Base-by-base conservation (phyloP, 2,888 invertebrate genomes). In the Mesorhabditis spiculigera region DNA sequence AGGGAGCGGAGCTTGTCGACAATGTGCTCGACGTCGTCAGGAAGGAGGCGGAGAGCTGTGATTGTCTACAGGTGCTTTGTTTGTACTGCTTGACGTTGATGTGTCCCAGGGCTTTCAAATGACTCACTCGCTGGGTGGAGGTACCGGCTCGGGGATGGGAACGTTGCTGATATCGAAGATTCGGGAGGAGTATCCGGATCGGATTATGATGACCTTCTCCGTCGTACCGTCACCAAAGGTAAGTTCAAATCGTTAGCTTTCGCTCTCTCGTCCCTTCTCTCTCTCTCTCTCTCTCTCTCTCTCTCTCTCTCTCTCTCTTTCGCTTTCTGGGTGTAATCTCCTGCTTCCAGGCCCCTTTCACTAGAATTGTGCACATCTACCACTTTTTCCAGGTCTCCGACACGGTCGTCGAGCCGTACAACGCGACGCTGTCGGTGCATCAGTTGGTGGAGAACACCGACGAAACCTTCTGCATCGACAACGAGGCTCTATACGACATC, bases 121-220 rank as follows among this genome's bases (percentile, higher is more conserved):
- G 75, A 91, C 92, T 0, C 92, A 93, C 85, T 93, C 93, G 0
- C 89, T 93, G 13, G 85, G 93, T 1, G 93, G 93, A 5, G 93
- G 93, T 16, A 93, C 93, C 0, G 93, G 93, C 0, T 93, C 93
- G 0, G 93, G 93, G 0, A 91, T 93, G 91, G 93, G 93, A 5
- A 93, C 93, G 0, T 87, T 93, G 5, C 90, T 95, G 78, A 95
- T 95, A 86, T 93, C 93, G 80, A 95, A 95, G 89, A 95, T 95
- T 88, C 91, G 95, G 84, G 95, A 95, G 89, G 95, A 95, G 89
- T 95, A 94, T 87, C 95, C 95, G 81, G 95, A 95, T 89, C 92
- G 95, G 89, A 95, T 95, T 83, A 95, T 95, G 95, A 94, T 93
- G 90, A 95, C 94, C 86, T 95, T 93, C 89, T 94, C 93, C 74